Percentiles rank a stretch among this genome's conserved stretches.
Evolutionary conservation across 2,797 vertebrate genomes (phyloP).

Genomic region (Channallabes apus): DNA sequence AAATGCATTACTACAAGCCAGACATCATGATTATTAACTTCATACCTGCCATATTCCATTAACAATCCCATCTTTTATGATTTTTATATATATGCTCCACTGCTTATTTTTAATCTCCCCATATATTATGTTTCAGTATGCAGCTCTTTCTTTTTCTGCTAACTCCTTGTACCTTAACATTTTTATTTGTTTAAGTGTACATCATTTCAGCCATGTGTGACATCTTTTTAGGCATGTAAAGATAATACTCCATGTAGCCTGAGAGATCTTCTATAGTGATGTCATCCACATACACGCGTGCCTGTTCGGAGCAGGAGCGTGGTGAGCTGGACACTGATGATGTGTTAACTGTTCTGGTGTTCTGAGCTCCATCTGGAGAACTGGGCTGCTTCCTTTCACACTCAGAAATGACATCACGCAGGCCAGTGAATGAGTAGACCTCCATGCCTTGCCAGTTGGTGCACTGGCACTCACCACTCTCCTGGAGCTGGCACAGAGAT

Average conservation of each 20-base stretch:
- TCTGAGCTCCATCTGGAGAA: constrained; percentile 68
- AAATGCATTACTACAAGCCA: constrained; percentile 27
- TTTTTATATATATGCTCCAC: not conserved
- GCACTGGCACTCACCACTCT: constrained; percentile 64
- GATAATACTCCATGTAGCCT: constrained; percentile 95
- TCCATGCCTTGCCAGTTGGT: constrained; percentile 85
- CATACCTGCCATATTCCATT: constrained; percentile 34
- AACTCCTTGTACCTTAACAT: not conserved
- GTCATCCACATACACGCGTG: constrained; percentile 89
- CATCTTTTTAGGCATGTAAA: constrained; percentile 99
- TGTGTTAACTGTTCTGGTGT: constrained; percentile 71
- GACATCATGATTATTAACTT: constrained; percentile 26
- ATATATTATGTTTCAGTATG: not conserved
- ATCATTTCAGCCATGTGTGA: constrained; percentile 99
- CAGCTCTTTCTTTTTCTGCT: not conserved
- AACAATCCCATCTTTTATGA: constrained; percentile 24
- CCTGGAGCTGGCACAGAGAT: constrained; percentile 78
- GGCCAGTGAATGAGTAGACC: constrained; percentile 93
- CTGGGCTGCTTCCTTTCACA: constrained; percentile 74
- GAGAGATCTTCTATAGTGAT: constrained; percentile 98
- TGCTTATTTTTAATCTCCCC: not conserved
- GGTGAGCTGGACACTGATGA: constrained; percentile 76
- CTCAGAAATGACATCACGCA: constrained; percentile 81
- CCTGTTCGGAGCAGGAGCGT: constrained; percentile 96
- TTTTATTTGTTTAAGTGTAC: constrained; percentile 81